phyloP scores from a whole-genome alignment of 1,140 invertebrate genomes.

The Lepidotrigona ventralis region DNA sequence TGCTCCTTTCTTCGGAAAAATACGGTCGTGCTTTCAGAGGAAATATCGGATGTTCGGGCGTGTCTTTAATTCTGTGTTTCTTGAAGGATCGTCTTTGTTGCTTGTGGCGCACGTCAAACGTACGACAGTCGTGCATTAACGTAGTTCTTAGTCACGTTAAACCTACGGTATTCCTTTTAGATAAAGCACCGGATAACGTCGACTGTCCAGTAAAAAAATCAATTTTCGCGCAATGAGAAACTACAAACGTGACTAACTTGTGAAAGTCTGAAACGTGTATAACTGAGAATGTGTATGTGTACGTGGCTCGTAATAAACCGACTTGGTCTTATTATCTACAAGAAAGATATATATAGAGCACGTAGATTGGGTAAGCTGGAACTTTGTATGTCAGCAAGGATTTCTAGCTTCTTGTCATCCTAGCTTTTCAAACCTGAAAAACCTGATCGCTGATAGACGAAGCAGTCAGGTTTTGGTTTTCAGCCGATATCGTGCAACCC shows the following conservation, averaged over 20 bases:
- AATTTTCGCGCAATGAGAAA: too few relatives aligned
- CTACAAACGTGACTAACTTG: neutral
- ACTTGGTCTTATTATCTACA: neutral
- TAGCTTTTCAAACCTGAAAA: slow-evolving; percentile 13
- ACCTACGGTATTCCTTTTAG: neutral
- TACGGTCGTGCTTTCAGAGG: slow-evolving; percentile 18
- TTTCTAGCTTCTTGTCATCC: neutral
- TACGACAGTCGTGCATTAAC: neutral
- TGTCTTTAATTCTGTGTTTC: slow-evolving; percentile 12
- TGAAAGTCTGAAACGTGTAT: neutral
- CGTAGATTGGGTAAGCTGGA: too few relatives aligned
- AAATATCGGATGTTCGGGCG: neutral
- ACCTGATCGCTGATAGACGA: neutral
- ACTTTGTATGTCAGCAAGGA: neutral
- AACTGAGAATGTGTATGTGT: neutral
- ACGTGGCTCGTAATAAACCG: neutral
- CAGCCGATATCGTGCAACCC: neutral
- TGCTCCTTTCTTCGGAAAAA: slow-evolving; percentile 12
- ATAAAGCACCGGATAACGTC: too few relatives aligned
- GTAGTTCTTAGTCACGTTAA: neutral
- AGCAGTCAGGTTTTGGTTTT: neutral
- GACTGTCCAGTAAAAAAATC: too few relatives aligned
- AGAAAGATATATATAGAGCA: too few relatives aligned
- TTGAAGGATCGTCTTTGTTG: neutral
- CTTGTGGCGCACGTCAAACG: neutral